Percentiles rank a stretch among this genome's conserved stretches.
Evolutionary conservation across 92 coral and sea anemone species (phyloP).

Genomic region (Bergia puertoricense): DNA sequence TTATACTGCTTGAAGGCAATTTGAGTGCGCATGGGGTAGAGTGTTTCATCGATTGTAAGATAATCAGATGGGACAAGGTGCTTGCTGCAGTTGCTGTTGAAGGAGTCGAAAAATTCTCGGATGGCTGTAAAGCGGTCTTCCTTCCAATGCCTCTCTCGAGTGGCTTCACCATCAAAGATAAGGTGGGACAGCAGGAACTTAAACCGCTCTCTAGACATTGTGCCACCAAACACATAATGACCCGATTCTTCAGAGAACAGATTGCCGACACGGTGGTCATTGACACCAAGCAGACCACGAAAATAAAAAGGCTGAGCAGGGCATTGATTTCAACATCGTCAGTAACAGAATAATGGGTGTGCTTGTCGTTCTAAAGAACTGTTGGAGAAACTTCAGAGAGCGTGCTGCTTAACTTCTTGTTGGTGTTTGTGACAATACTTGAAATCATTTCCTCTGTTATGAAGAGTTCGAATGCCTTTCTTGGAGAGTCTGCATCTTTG

Average conservation of each 20-base stretch:
- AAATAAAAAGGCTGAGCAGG: background rate
- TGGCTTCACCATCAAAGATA: background rate
- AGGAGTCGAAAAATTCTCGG: background rate
- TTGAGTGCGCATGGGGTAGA: constrained; percentile 16
- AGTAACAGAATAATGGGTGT: background rate
- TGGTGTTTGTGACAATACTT: background rate
- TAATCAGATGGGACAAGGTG: constrained; percentile 2
- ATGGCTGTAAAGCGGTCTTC: background rate
- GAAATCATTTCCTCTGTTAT: constrained; percentile 14
- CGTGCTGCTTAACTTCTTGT: background rate
- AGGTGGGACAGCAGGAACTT: constrained; percentile 3
- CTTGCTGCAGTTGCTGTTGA: constrained; percentile 1
- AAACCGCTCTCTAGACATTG: constrained; percentile 11
- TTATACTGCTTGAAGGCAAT: constrained; percentile 33
- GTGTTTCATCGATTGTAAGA: constrained; percentile 35
- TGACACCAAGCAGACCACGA: constrained; percentile 5
- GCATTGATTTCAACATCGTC: background rate
- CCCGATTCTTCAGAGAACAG: constrained; percentile 2
- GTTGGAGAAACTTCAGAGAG: background rate
- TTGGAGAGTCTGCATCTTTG: background rate
- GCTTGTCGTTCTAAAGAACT: background rate
- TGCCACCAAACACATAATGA: background rate
- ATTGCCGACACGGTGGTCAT: constrained; percentile 11
- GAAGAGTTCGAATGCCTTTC: constrained; percentile 30
- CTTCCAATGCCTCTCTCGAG: background rate